A percentile compares a stretch with the other conserved stretches of the same genome.
These are phyloP conservation scores for Machimus rusticus DNA, from an alignment of 2,888 invertebrate genomes.

Conservation along the genomic window DNA sequence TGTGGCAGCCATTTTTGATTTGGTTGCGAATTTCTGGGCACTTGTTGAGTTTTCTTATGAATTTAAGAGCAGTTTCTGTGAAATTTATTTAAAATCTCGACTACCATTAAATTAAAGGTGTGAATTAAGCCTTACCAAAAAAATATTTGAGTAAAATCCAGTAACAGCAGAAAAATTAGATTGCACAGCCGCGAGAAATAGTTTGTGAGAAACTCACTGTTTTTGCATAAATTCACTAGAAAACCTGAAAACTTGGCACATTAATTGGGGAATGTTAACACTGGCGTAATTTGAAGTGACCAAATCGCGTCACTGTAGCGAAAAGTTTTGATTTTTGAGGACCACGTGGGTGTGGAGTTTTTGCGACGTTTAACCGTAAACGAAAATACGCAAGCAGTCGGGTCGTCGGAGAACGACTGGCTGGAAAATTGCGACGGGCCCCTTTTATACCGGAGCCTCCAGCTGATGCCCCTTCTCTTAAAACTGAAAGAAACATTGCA, in stretches of 20 bases:
- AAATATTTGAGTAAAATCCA: background rate
- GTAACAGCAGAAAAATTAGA: background rate
- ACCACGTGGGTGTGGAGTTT: slow-evolving; percentile 1
- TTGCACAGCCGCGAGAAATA: background rate
- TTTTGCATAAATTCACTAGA: background rate
- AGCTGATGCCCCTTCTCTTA: background rate
- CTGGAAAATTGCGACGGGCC: background rate
- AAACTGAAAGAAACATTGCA: background rate
- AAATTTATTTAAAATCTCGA: background rate
- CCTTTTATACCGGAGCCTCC: background rate
- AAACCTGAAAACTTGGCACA: background rate
- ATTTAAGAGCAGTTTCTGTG: background rate
- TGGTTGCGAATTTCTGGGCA: background rate
- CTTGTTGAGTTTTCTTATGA: background rate
- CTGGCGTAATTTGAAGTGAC: background rate
- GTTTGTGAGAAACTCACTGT: background rate
- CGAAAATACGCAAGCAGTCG: background rate
- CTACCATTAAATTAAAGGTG: background rate
- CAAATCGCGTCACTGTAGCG: background rate
- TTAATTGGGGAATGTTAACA: background rate
- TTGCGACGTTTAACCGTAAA: background rate
- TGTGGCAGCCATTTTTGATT: background rate
- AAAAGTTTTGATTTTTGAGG: background rate
- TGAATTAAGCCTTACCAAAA: background rate
- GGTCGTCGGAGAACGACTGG: slow-evolving; percentile 26